Evolutionary conservation across 2,113 vertebrate genomes (phyloP).

Genomic region (Collichthys lucidus): DNA sequence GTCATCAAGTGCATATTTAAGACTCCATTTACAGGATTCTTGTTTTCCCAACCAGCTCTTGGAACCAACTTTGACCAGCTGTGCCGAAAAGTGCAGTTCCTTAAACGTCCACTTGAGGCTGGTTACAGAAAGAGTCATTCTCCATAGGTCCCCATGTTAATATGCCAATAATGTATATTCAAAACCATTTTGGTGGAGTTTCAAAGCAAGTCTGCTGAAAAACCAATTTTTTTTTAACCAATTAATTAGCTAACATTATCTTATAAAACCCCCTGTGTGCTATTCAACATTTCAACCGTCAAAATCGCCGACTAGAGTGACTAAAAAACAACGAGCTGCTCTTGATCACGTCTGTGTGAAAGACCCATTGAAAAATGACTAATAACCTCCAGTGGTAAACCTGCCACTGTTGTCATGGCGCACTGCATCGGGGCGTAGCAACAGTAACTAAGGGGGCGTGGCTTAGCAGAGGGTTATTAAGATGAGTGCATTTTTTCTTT

Average conservation of each 20-base stretch:
- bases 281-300: background rate
- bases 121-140: no score
- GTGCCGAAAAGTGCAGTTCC: no score
- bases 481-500: background rate
- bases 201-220: no score
- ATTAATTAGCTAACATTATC: background rate
- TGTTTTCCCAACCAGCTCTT: background rate
- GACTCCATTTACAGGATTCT: background rate
- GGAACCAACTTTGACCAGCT: background rate
- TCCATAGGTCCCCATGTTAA: no score
- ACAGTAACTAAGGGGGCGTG: background rate
- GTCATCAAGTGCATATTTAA: background rate
- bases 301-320: background rate
- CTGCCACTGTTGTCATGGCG: no score
- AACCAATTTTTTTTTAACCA: no score
- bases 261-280: background rate
- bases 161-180: no score
- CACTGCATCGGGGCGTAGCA: background rate
- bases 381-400: background rate
- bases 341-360: background rate
- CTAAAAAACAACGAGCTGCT: background rate
- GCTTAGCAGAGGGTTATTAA: background rate
- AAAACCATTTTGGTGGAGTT: no score
- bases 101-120: no score
- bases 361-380: background rate